Evolutionary conservation across 2,797 vertebrate genomes (phyloP), one percentile per base, ranked within the genome.

Genomic region (Varecia variegata): DNA sequence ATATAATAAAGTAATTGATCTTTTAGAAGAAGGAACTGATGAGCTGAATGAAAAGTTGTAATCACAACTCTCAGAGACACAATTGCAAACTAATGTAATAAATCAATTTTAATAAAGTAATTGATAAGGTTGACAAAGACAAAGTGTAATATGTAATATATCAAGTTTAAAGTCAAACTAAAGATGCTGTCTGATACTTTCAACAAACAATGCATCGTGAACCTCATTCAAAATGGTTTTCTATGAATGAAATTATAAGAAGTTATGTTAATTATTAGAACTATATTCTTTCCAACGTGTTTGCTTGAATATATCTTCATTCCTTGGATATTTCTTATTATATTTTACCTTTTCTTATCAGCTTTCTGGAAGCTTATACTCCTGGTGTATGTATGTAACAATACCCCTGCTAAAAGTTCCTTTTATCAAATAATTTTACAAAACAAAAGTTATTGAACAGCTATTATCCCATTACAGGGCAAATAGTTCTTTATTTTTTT

Each of bases 1-100:
- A 90, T 93, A 96, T 83, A 85, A 84, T 93, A 90, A 93, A 71
- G 38, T 52, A 94, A 95, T 88, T 40, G 80, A 96, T 76, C 27
- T 87, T 94, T 92, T 92, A 32, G 7, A 38, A 74, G n/a, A 56
- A 92, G 47, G 32, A 85, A 85, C n/a, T 62, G 60, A 77, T 52
- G 32, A 91, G 82, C 54, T 90, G 65, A 97, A 70, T 71, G 60
- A 94, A 95, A 95, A 67, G 18, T 90, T 97, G 45, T 95, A 38
- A 80, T 11, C 43, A 93, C 30, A 73, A 35, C 2, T 88, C 87
- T 89, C 58, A 68, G 35, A 83, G 21, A 71, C 20, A 74, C 18
- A 73, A 52, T 76, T 83, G 20, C 35, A 93, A 90, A 74, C 38
- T 89, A 88, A 91, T 40, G 5, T 45, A 94, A 70, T 95, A 73